phyloP scores from a whole-genome alignment of 2,113 vertebrate genomes.

The human (Homo sapiens) region GRCh38 chr5:168316001-168316500 shows the following conservation, averaged over 20 bases:
- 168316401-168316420: neutral
- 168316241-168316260: neutral
- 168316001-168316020: neutral
- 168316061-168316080: neutral
- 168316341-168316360: conserved; percentile 29
- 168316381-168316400: conserved; percentile 21
- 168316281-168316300: neutral
- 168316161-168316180: neutral
- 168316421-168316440: neutral
- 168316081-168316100: neutral
- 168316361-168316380: conserved; percentile 28
- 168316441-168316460: neutral
- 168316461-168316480: neutral
- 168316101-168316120: neutral
- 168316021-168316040: neutral
- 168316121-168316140: neutral
- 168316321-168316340: neutral
- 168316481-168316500: neutral
- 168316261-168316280: neutral
- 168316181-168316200: neutral
- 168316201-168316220: neutral
- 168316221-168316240: conserved; percentile 20
- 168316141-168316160: neutral
- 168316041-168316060: neutral
- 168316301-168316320: conserved; percentile 10